Evolutionary conservation across 2,888 invertebrate species (phyloP).

Genomic region (Amphipyra tragopoginis): DNA sequence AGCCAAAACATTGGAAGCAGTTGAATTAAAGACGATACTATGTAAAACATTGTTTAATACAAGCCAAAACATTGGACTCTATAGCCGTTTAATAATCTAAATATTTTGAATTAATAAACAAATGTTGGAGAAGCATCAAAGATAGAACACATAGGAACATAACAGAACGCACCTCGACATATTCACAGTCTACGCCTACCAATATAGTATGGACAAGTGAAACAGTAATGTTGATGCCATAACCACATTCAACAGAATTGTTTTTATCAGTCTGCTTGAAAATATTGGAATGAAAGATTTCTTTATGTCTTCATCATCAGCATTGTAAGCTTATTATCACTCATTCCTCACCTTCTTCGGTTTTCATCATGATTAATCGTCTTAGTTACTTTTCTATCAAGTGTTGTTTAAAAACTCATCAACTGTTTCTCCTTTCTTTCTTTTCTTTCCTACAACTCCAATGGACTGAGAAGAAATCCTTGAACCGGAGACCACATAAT

Average conservation of each 20-base stretch:
- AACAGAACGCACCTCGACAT: slow-evolving; percentile 28
- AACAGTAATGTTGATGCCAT: slow-evolving; percentile 22
- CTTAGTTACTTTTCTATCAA: too few relatives aligned
- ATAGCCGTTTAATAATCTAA: not conserved
- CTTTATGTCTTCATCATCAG: not conserved
- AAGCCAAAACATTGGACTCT: too few relatives aligned
- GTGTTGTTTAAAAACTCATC: too few relatives aligned
- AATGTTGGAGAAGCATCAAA: not conserved
- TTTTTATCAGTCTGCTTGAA: not conserved
- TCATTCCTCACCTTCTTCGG: too few relatives aligned
- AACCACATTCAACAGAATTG: slow-evolving; percentile 10
- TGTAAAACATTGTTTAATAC: too few relatives aligned
- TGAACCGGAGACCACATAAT: too few relatives aligned
- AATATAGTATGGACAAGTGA: slow-evolving; percentile 32
- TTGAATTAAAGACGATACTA: too few relatives aligned
- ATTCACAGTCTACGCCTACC: slow-evolving; percentile 39
- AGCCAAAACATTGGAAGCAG: too few relatives aligned
- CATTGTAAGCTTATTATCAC: not conserved
- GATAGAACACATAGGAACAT: slow-evolving; percentile 27
- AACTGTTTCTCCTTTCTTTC: too few relatives aligned
- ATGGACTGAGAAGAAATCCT: too few relatives aligned
- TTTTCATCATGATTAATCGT: too few relatives aligned
- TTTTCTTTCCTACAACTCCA: too few relatives aligned
- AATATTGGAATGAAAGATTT: not conserved
- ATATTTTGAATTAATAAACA: not conserved